Evolutionary conservation across 37 sponge, comb jelly and placozoan genomes (phyloP).

Genomic region (Diacarnus erythraeanus): DNA sequence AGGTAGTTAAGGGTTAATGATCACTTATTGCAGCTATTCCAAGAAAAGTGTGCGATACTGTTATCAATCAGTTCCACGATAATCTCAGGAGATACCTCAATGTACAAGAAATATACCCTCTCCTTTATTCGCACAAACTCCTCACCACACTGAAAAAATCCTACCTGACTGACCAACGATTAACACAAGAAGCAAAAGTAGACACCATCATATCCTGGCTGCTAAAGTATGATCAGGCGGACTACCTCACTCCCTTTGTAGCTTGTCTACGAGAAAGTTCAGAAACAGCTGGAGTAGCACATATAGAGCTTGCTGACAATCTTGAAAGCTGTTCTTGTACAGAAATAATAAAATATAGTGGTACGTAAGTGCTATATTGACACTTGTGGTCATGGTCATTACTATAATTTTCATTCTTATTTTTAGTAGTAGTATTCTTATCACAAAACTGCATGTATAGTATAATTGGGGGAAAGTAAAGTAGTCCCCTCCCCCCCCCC

Average conservation of each 20-base stretch:
- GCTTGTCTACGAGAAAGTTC: background rate
- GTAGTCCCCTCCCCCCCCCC: too few species aligned
- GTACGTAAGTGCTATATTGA: too few species aligned
- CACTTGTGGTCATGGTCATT: too few species aligned
- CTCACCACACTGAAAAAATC: background rate
- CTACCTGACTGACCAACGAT: background rate
- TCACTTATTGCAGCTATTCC: too few species aligned
- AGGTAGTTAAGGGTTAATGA: too few species aligned
- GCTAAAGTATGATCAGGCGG: background rate
- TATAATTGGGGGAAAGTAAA: too few species aligned
- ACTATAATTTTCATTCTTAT: too few species aligned
- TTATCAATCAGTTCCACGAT: background rate
- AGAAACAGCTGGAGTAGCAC: background rate
- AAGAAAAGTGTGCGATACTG: background rate
- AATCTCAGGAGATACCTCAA: background rate
- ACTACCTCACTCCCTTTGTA: background rate
- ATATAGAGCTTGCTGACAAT: background rate
- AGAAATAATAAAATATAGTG: too few species aligned
- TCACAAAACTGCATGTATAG: too few species aligned
- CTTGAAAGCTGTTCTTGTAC: too few species aligned
- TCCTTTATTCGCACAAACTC: background rate
- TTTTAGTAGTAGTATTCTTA: too few species aligned
- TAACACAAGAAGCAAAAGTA: background rate
- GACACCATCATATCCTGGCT: background rate
- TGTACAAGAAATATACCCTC: background rate